Conservation (phyloP, 1,140 invertebrate species). For the Heliconius nattereri region DNA sequence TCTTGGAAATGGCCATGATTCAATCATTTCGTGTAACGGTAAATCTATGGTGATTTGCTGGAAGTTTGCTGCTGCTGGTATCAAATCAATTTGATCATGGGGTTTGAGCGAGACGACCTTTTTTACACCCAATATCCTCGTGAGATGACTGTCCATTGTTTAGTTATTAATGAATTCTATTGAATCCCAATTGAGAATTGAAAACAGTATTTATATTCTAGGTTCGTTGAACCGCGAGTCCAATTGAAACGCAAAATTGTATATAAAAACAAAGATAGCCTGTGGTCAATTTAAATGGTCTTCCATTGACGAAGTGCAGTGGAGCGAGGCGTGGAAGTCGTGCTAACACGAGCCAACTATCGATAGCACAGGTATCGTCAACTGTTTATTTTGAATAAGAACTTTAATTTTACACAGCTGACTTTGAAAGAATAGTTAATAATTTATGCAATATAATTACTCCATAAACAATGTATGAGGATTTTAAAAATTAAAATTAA, state of each 20-base stretch:
- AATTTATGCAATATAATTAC: background rate
- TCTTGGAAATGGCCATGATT: constrained; percentile 61
- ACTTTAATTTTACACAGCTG: background rate
- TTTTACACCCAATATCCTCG: constrained; percentile 28
- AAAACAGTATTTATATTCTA: constrained; percentile 46
- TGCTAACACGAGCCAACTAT: constrained; percentile 63
- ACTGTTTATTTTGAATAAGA: constrained; percentile 49
- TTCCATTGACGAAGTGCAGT: constrained; percentile 67
- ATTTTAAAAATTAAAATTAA: background rate
- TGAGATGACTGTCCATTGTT: constrained; percentile 53
- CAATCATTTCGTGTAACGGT: constrained; percentile 58
- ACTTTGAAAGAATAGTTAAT: background rate
- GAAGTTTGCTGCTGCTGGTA: constrained; percentile 47
- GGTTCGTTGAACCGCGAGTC: constrained; percentile 61
- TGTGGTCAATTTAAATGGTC: constrained; percentile 65
- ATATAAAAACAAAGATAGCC: constrained; percentile 64
- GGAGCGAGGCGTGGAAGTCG: constrained; percentile 57
- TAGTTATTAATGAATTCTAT: constrained; percentile 49
- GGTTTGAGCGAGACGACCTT: background rate
- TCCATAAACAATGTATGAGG: background rate
- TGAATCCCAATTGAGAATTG: constrained; percentile 52
- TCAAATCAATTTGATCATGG: constrained; percentile 40
- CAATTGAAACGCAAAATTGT: constrained; percentile 57
- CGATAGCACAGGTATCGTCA: constrained; percentile 46
- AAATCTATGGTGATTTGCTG: constrained; percentile 56